Base-by-base conservation (phyloP, 1,140 invertebrate species). In the Drosophila biarmipes region DNA sequence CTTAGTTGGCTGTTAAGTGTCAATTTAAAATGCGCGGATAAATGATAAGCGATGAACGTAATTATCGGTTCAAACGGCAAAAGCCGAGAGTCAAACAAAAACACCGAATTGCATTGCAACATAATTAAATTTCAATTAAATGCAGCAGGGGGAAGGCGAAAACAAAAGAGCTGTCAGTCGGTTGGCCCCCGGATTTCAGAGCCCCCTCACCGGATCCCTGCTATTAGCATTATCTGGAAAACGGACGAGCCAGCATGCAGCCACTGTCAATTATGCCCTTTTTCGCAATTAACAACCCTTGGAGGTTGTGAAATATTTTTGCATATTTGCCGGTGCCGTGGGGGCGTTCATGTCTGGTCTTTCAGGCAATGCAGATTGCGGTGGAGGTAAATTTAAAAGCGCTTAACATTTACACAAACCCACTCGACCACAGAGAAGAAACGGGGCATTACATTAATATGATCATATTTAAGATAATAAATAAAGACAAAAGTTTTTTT, bases 81-180 rank as follows among this genome's bases (percentile, higher is more conserved):
- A 2, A 48, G 67, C 51, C 66, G 63, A 69, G 56, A 69, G 48
- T 69, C 49, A 69, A 69, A 69, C 63, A 48, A 69, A 69, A 69
- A 69, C 51, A 40, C 10, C 29, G 37, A 73, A 52, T 62, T 54
- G 42, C 57, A 46, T 51, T 57, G 55, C 40, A 69, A 56, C 77
- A 77, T 81, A 87, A 86, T 86, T 86, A 87, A 86, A 86, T 71
- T 81, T 86, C 81, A 86, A 86, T 86, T 86, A 86, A 86, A 87
- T 55, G 29, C 38, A 71, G 42, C 51, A 31, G 1, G 7, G 14
- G 34, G 15, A n/a, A 58, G 53, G 42, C 42, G 55, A 48, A 77
- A 68, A 43, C 73, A 76, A 68, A 76, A 67, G 61, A 76, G 62
- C 52, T 24, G 49, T 69, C 42, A 54, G 10, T 15, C 12, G 48